Conservation (phyloP, 2,797 vertebrate genomes). For the Enteromius paludinosus region DNA sequence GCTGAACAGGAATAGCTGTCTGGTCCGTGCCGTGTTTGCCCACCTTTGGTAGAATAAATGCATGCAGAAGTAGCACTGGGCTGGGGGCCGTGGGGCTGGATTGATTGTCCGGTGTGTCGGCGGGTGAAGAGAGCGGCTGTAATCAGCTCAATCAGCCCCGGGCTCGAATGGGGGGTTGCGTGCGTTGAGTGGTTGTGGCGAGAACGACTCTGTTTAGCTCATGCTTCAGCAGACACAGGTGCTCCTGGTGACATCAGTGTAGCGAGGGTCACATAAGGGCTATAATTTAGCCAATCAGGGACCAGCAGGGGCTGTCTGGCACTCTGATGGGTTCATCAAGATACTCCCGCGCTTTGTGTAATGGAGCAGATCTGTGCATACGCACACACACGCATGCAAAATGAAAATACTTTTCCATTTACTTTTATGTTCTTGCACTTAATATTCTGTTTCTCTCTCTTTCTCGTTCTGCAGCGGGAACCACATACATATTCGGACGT, state of each 20-base stretch:
- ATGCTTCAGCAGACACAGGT: conserved; percentile 54
- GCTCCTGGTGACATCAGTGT: conserved; percentile 51
- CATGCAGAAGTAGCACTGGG: conserved; percentile 46
- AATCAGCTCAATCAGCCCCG: conserved; percentile 56
- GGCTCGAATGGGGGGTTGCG: conserved; percentile 14
- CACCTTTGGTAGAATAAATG: conserved; percentile 50
- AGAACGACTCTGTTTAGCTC: conserved; percentile 45
- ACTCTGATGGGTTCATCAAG: conserved; percentile 62
- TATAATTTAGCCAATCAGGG: conserved; percentile 65
- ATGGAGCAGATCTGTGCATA: conserved; percentile 45
- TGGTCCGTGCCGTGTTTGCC: conserved; percentile 39
- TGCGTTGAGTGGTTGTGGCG: conserved; percentile 40
- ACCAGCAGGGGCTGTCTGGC: conserved; percentile 61
- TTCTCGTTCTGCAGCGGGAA: conserved; percentile 85
- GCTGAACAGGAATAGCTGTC: conserved; percentile 51
- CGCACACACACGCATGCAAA: conserved; percentile 23
- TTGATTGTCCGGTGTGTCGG: conserved; percentile 58
- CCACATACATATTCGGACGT: conserved; percentile 98
- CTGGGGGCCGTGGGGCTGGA: conserved; percentile 25
- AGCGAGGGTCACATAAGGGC: conserved; percentile 57
- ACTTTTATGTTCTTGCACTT: conserved; percentile 29
- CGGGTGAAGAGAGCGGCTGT: conserved; percentile 43
- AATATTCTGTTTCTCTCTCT: conserved; percentile 20
- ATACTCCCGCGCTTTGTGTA: conserved; percentile 56
- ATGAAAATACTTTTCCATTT: conserved; percentile 29